These are phyloP conservation scores for Anastrepha ludens DNA, from an alignment of 1,140 invertebrate genomes.

Conservation along the genomic window DNA sequence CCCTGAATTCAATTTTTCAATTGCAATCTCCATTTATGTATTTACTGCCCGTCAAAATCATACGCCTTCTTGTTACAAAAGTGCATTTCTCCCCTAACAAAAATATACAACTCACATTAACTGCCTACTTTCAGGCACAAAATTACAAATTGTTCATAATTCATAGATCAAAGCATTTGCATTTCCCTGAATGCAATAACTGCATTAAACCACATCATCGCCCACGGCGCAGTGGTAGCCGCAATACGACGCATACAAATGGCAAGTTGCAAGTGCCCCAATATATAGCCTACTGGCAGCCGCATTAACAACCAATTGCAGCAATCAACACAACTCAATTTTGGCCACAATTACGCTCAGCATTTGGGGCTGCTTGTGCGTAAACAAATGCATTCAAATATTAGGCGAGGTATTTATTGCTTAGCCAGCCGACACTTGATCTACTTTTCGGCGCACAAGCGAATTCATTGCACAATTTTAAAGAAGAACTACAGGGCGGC, in stretches of 20 bases:
- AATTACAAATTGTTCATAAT: not conserved
- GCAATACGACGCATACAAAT: not conserved
- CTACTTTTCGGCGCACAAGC: not conserved
- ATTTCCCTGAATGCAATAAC: not conserved
- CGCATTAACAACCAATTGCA: slow-evolving; percentile 4
- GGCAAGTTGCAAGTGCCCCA: not conserved
- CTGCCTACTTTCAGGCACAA: not conserved
- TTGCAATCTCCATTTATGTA: not conserved
- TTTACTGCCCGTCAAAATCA: not conserved
- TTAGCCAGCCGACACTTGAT: not conserved
- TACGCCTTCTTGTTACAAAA: not conserved
- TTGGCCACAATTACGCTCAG: not conserved
- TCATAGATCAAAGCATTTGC: not conserved
- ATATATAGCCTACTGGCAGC: slow-evolving; percentile 14
- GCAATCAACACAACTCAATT: slow-evolving; percentile 21
- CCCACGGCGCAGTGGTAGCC: not conserved
- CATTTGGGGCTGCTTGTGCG: not conserved
- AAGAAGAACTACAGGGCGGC: not conserved
- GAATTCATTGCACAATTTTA: not conserved
- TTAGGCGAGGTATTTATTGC: not conserved
- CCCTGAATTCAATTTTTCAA: no score
- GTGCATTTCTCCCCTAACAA: not conserved
- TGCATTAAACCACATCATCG: not conserved
- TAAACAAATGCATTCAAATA: slow-evolving; percentile 8
- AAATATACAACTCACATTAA: not conserved